Conservation (phyloP, 2,797 vertebrate genomes). For the Pseudochromis fuscus region DNA sequence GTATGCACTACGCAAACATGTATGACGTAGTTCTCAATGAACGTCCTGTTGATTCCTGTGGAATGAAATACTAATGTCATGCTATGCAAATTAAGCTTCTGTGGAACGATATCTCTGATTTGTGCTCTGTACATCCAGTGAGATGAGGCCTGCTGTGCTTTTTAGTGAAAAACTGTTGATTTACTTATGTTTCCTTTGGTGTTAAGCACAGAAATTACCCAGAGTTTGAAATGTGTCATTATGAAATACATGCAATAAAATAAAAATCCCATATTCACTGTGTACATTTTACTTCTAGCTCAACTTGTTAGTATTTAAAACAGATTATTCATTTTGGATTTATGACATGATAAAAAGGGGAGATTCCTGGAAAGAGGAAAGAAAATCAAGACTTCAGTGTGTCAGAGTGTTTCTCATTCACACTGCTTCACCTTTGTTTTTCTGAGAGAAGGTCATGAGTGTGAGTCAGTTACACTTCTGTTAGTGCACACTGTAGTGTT, state of each 20-base stretch:
- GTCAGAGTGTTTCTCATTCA: neutral
- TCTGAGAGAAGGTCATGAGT: neutral
- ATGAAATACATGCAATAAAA: constrained; percentile 42
- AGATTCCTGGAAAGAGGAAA: neutral
- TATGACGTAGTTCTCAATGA: constrained; percentile 57
- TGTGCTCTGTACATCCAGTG: constrained; percentile 66
- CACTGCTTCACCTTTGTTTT: constrained; percentile 15
- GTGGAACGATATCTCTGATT: constrained; percentile 26
- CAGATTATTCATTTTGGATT: neutral
- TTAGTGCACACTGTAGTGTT: neutral
- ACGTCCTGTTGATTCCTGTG: constrained; percentile 77
- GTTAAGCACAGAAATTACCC: constrained; percentile 1
- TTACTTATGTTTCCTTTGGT: constrained; percentile 15
- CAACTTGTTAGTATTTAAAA: neutral
- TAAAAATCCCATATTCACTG: constrained; percentile 13
- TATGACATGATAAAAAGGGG: neutral
- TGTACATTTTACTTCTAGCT: constrained; percentile 3
- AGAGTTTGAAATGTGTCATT: constrained; percentile 17
- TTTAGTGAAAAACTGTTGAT: neutral
- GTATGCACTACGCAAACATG: constrained; percentile 33
- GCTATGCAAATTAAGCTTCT: constrained; percentile 48
- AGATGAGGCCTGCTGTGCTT: constrained; percentile 49
- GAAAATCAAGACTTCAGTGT: neutral
- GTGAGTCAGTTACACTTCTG: neutral
- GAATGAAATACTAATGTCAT: constrained; percentile 59